Percentiles rank a stretch among this genome's conserved stretches.
Conservation (phyloP, 2,797 vertebrate species). For the Falco biarmicus region DNA sequence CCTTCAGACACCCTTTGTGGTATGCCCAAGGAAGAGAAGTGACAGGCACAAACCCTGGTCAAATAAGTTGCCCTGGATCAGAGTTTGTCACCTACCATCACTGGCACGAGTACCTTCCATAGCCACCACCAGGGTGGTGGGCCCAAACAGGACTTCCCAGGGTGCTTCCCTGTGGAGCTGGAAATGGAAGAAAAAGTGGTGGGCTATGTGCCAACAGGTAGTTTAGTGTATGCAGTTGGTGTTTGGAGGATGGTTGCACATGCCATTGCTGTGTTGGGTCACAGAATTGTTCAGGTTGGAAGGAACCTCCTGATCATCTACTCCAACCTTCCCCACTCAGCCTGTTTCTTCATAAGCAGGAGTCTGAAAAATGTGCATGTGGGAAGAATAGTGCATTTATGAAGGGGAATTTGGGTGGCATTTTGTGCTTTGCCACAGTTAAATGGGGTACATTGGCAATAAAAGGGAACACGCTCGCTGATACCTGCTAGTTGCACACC, state of each 20-base stretch:
- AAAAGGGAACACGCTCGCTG: background rate
- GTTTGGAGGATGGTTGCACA: background rate
- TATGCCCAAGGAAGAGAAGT: background rate
- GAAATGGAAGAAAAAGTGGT: background rate
- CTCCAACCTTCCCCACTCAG: background rate
- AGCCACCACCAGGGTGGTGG: background rate
- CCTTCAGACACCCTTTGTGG: background rate
- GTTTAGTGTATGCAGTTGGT: rapidly evolving
- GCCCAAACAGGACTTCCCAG: background rate
- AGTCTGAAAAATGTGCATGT: background rate
- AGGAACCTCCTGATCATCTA: background rate
- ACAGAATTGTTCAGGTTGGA: background rate
- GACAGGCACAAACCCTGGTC: background rate
- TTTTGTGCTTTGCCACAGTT: background rate
- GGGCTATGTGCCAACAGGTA: background rate
- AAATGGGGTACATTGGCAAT: background rate
- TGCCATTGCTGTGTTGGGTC: rapidly evolving
- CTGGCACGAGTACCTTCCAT: background rate
- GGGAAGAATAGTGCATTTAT: background rate
- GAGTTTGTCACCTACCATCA: background rate
- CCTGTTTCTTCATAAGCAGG: background rate
- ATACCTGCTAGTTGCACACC: background rate
- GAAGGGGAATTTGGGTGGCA: background rate
- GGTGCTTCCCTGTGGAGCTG: background rate
- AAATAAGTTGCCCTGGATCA: background rate